Evolutionary conservation across 2,797 vertebrate species (phyloP).

Genomic region (Sardinella longiceps): DNA sequence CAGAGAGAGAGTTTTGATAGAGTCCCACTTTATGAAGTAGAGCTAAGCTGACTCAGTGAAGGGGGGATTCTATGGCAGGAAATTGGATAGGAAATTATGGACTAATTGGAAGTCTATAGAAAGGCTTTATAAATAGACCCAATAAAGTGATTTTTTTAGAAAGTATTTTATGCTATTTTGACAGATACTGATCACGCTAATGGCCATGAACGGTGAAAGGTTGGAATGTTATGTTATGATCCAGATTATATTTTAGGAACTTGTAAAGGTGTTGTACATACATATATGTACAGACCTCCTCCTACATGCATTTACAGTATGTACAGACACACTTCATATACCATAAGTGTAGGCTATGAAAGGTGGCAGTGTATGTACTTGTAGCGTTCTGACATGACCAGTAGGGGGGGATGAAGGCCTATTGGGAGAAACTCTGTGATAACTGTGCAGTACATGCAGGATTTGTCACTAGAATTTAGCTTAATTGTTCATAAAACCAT

Average conservation of each 20-base stretch:
- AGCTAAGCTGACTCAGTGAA: neutral
- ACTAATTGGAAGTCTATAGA: neutral
- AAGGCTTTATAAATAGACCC: neutral
- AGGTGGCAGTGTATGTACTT: neutral
- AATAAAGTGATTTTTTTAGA: neutral
- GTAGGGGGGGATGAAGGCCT: neutral
- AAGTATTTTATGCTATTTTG: neutral
- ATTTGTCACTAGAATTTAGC: neutral
- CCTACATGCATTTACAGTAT: too few species aligned
- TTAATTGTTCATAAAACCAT: too few species aligned
- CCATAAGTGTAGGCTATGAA: too few species aligned
- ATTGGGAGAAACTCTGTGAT: neutral
- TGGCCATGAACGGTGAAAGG: neutral
- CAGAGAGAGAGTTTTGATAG: neutral
- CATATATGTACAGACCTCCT: neutral
- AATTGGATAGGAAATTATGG: neutral
- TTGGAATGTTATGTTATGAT: neutral
- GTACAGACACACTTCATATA: neutral
- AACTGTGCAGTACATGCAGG: neutral
- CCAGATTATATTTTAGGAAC: too few species aligned
- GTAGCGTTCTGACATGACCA: neutral
- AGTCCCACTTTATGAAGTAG: constrained; percentile 14
- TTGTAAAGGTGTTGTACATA: neutral
- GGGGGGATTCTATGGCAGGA: neutral
- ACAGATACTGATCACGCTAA: neutral